Conservation (phyloP, 2,888 invertebrate species). For the Nephrotoma guestfalica region DNA sequence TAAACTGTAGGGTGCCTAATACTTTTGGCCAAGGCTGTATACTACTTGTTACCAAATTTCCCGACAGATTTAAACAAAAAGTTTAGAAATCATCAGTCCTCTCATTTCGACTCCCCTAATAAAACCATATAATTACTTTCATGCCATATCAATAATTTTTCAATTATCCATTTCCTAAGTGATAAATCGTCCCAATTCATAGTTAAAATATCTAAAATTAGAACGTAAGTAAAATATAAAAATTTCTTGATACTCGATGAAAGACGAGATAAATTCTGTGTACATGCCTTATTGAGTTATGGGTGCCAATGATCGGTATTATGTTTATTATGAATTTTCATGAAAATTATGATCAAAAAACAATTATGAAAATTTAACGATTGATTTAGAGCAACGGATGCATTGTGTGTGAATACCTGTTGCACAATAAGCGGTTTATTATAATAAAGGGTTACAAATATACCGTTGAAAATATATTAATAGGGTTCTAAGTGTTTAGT, state of each 20-base stretch:
- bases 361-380: not conserved
- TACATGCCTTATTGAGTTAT: not conserved
- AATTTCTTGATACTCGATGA: not conserved
- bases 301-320: not conserved
- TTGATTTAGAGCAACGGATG: not conserved
- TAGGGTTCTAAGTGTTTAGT: too few relatives aligned
- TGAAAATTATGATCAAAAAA: not conserved
- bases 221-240: not conserved
- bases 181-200: not conserved
- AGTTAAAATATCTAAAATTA: not conserved
- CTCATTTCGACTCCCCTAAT: too few relatives aligned
- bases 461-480: not conserved
- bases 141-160: not conserved
- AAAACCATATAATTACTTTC: not conserved
- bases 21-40: too few relatives aligned
- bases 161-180: not conserved
- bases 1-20: too few relatives aligned
- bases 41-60: too few relatives aligned
- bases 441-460: not conserved
- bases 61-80: too few relatives aligned
- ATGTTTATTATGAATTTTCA: not conserved
- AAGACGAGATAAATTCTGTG: not conserved
- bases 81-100: too few relatives aligned
- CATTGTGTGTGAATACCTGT: not conserved
- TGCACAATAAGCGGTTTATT: not conserved